phyloP scores from a whole-genome alignment of 2,113 vertebrate genomes.

The Taxidea taxus region DNA sequence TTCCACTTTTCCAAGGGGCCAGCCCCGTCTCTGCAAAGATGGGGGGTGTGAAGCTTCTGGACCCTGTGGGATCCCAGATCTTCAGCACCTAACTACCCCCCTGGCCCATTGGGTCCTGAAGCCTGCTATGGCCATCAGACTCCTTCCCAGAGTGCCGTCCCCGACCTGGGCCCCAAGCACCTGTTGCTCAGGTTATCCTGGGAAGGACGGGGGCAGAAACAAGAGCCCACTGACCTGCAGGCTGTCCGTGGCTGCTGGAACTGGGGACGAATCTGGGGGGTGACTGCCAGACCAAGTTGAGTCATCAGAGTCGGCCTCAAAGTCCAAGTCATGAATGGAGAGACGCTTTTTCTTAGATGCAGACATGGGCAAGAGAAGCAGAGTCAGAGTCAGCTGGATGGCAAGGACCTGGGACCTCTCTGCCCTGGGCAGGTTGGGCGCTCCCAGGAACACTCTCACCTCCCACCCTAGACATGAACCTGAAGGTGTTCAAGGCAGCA shows the following conservation, averaged over 20 bases:
- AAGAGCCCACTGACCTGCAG: conserved; percentile 78
- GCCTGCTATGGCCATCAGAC: rapidly evolving
- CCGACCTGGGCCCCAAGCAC: too few species aligned
- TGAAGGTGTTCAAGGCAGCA: rapidly evolving
- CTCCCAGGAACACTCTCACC: rapidly evolving
- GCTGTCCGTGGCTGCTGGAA: conserved; percentile 42
- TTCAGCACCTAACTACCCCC: rapidly evolving
- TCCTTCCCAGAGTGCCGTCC: too few species aligned
- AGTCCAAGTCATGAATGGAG: conserved; percentile 88
- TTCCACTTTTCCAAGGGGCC: too few species aligned
- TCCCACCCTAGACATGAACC: rapidly evolving
- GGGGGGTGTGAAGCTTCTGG: not conserved
- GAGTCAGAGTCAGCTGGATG: not conserved
- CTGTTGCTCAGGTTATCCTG: not conserved
- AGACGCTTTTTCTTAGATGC: conserved; percentile 90
- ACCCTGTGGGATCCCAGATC: not conserved
- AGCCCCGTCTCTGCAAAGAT: not conserved
- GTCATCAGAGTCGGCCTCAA: conserved; percentile 86
- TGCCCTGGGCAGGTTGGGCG: rapidly evolving
- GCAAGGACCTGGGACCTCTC: rapidly evolving
- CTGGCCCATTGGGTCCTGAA: rapidly evolving
- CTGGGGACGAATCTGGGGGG: conserved; percentile 75
- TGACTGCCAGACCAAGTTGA: conserved; percentile 74
- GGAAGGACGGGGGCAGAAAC: not conserved
- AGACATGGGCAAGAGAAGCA: not conserved